Conservation (phyloP, 2,888 invertebrate species). For the Mongoloraphidia duomilia region DNA sequence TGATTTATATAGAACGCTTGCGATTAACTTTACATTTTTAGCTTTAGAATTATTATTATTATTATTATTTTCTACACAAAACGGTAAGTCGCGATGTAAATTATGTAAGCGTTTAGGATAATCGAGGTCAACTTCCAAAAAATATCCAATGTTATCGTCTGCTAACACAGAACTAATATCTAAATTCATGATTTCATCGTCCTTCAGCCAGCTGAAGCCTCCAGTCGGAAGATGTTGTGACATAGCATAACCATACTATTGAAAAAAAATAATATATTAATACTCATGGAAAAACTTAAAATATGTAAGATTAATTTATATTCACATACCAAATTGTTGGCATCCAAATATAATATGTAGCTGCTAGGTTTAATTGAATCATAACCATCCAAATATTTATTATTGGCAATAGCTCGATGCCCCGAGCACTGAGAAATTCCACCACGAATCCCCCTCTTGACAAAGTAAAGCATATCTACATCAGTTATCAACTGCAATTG, state of each 20-base stretch:
- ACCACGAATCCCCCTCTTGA: conserved; percentile 20
- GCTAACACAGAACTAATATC: conserved; percentile 6
- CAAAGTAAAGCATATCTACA: conserved; percentile 21
- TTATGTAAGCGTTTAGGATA: conserved; percentile 25
- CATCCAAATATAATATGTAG: conserved; percentile 21
- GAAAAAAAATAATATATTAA: too few species aligned
- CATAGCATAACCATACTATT: conserved; percentile 16
- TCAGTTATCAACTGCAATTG: conserved; percentile 22
- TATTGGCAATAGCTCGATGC: conserved; percentile 22
- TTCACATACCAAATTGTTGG: conserved; percentile 15
- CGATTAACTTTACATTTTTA: conserved; percentile 13
- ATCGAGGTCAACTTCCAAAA: conserved; percentile 28
- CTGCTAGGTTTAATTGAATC: conserved; percentile 14
- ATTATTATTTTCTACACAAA: conserved; percentile 17
- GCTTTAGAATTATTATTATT: conserved; percentile 5
- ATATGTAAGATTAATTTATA: too few species aligned
- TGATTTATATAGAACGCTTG: conserved; percentile 15
- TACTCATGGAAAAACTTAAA: too few species aligned
- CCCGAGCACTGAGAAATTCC: conserved; percentile 21
- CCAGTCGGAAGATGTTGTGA: conserved; percentile 17
- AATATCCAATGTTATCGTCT: conserved; percentile 19
- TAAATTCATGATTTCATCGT: conserved; percentile 1
- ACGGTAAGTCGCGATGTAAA: conserved; percentile 20
- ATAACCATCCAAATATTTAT: conserved; percentile 22
- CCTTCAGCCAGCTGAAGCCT: conserved; percentile 19